Evolutionary conservation across 2,888 invertebrate species (phyloP).

Genomic region (Clanis bilineata): DNA sequence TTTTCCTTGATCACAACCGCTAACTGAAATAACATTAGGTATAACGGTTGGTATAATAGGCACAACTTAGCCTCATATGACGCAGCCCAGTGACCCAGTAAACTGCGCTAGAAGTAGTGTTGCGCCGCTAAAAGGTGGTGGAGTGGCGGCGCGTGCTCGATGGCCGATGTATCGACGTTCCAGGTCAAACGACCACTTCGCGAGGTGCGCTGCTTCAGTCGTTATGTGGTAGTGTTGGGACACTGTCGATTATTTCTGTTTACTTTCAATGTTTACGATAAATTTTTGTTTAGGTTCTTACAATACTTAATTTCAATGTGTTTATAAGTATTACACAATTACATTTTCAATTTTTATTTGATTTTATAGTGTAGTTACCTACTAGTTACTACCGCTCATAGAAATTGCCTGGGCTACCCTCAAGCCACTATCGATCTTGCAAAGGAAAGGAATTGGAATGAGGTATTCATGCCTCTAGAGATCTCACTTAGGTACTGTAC

Average conservation of each 20-base stretch:
- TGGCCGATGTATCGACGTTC: slow-evolving; percentile 62
- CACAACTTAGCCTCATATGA: slow-evolving; percentile 16
- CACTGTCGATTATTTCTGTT: slow-evolving; percentile 24
- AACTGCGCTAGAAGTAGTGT: slow-evolving; percentile 39
- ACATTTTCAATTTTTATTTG: no score
- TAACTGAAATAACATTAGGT: background rate
- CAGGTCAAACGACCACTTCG: slow-evolving; percentile 60
- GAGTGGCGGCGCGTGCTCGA: slow-evolving; percentile 75
- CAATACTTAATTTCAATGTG: no score
- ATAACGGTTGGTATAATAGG: no score
- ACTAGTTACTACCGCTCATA: no score
- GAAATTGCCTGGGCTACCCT: no score
- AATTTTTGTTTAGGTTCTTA: background rate
- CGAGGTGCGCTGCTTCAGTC: slow-evolving; percentile 39
- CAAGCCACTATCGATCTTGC: no score
- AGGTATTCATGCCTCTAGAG: no score
- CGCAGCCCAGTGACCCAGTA: slow-evolving; percentile 64
- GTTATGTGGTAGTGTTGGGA: slow-evolving; percentile 30
- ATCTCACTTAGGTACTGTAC: no score
- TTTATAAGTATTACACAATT: no score
- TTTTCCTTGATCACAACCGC: no score
- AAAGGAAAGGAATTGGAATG: no score
- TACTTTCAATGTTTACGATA: background rate
- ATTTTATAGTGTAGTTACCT: no score
- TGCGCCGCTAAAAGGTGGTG: slow-evolving; percentile 51